phyloP scores from a whole-genome alignment of 2,888 invertebrate species.

The Rugalucina vietnamica region DNA sequence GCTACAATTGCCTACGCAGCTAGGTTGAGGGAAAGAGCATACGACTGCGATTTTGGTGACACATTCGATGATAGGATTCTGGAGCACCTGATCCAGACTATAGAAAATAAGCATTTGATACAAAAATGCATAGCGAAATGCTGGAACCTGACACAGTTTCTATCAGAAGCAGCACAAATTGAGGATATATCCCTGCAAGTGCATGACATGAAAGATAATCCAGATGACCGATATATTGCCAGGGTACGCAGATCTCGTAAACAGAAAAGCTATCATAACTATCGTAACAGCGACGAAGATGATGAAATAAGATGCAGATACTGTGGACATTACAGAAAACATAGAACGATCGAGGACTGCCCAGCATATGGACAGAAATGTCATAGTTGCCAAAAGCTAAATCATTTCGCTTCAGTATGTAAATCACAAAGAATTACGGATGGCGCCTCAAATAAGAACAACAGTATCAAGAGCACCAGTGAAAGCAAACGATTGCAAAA shows the following conservation, averaged over 20 bases:
- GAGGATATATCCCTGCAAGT: slow-evolving; percentile 2
- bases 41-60: neutral
- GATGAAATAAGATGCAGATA: neutral
- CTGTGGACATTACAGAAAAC: neutral
- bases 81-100: slow-evolving; percentile 18
- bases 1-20: neutral
- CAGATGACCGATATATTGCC: neutral
- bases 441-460: neutral
- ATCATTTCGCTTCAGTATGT: neutral
- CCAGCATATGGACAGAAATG: slow-evolving; percentile 1
- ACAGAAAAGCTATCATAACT: neutral
- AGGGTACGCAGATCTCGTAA: neutral
- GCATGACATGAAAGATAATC: neutral
- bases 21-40: neutral
- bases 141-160: neutral
- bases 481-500: neutral
- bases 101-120: slow-evolving; percentile 5
- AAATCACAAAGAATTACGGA: neutral
- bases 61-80: slow-evolving; percentile 11
- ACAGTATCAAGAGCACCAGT: neutral
- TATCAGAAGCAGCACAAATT: slow-evolving; percentile 8
- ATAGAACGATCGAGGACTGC: neutral
- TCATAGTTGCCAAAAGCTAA: neutral
- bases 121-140: neutral
- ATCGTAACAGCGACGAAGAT: neutral